These are phyloP conservation scores for Paralichthys olivaceus DNA, from an alignment of 2,113 vertebrate genomes.

Conservation along the genomic window DNA sequence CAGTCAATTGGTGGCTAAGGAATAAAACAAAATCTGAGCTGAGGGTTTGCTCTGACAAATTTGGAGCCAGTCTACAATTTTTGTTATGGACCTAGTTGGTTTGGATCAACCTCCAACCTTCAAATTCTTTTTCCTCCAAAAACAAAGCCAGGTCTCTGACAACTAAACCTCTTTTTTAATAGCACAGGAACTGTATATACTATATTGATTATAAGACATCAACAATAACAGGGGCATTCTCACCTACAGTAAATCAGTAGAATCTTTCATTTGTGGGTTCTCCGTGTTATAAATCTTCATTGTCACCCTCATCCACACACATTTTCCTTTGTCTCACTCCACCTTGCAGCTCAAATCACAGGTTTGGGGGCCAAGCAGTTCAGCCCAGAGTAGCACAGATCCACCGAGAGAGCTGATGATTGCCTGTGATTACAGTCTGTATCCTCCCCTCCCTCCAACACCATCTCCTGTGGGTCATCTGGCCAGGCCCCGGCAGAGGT, in stretches of 20 bases:
- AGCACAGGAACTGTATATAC: not conserved
- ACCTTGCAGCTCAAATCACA: constrained; percentile 58
- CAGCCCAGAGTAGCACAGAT: constrained; percentile 50
- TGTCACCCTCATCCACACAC: not conserved
- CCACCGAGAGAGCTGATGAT: constrained; percentile 67
- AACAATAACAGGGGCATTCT: not conserved
- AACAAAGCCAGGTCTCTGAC: not conserved
- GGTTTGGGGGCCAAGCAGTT: constrained; percentile 42
- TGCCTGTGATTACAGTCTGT: constrained; percentile 78
- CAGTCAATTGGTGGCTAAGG: not conserved
- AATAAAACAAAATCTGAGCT: not conserved
- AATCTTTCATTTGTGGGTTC: constrained; percentile 9
- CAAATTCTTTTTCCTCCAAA: not conserved
- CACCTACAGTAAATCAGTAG: not conserved
- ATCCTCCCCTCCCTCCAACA: constrained; percentile 39
- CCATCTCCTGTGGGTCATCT: constrained; percentile 71
- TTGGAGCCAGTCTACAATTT: not conserved
- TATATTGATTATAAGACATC: not conserved
- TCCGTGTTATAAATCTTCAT: constrained; percentile 15
- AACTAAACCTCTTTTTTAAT: not conserved
- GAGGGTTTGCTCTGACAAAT: not conserved
- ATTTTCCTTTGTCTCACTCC: constrained; percentile 35
- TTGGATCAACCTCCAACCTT: too few species aligned
- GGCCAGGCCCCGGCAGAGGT: constrained; percentile 50
- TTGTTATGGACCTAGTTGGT: not conserved